Evolutionary conservation across 1,140 invertebrate species (phyloP).

Genomic region (Listronotus bonariensis): DNA sequence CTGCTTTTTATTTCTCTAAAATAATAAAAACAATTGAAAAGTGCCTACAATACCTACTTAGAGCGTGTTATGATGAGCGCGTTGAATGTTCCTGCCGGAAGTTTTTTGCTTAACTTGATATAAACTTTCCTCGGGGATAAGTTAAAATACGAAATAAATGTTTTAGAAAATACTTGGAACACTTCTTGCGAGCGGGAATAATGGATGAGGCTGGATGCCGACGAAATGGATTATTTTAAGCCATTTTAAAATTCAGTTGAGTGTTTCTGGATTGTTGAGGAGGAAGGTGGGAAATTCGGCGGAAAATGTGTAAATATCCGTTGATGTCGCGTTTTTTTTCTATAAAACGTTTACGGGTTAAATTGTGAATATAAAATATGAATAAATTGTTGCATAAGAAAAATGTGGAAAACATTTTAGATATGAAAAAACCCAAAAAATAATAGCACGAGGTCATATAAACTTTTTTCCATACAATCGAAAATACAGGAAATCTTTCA

Average conservation of each 20-base stretch:
- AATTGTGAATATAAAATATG: background rate
- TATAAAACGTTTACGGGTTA: no score
- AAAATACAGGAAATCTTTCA: no score
- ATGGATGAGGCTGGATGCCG: conserved; percentile 7
- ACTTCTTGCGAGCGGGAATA: conserved; percentile 11
- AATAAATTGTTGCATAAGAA: no score
- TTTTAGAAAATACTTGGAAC: conserved; percentile 27
- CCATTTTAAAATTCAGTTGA: conserved; percentile 28
- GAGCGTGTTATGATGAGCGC: background rate
- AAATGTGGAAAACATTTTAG: no score
- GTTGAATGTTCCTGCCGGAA: background rate
- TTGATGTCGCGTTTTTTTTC: background rate
- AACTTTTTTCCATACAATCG: no score
- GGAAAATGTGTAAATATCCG: conserved; percentile 30
- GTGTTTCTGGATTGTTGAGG: conserved; percentile 7
- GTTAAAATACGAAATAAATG: conserved; percentile 39
- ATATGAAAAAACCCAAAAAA: no score
- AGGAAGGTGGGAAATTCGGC: conserved; percentile 17
- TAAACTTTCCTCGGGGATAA: conserved; percentile 36
- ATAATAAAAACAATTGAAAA: no score
- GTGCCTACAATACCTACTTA: no score
- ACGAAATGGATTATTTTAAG: conserved; percentile 31
- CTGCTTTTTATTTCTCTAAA: no score
- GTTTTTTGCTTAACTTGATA: conserved; percentile 22
- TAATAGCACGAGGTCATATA: no score